These are phyloP conservation scores for Zaprionus tsacasi DNA, from an alignment of 1,140 invertebrate species.

Conservation along the genomic window DNA sequence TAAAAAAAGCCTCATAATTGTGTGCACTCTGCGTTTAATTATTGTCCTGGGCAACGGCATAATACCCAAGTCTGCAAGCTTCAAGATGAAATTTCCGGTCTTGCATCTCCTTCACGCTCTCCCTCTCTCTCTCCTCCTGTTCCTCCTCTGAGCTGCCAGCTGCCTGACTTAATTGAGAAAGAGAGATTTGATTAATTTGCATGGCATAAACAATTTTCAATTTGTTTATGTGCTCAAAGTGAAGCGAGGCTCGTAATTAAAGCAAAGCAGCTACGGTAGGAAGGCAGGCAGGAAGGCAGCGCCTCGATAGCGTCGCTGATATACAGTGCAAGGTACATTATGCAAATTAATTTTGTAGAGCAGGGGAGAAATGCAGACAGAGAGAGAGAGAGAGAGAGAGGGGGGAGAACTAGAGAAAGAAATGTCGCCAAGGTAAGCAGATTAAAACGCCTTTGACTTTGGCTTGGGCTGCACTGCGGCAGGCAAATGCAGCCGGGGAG, in stretches of 20 bases:
- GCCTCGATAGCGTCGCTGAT: background rate
- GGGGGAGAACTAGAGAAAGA: constrained; percentile 12
- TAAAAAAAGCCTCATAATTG: constrained; percentile 17
- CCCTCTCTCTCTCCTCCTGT: too few relatives aligned
- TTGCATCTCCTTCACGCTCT: background rate
- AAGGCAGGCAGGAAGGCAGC: constrained; percentile 3
- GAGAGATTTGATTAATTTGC: constrained; percentile 81
- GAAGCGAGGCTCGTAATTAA: constrained; percentile 64
- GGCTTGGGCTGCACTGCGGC: constrained; percentile 22
- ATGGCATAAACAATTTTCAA: constrained; percentile 81
- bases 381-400: background rate
- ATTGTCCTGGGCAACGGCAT: constrained; percentile 26
- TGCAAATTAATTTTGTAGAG: background rate
- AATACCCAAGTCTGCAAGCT: constrained; percentile 14
- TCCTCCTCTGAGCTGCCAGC: background rate
- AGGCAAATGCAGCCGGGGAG: constrained; percentile 39
- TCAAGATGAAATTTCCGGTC: constrained; percentile 25
- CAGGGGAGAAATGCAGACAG: background rate
- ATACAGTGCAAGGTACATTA: background rate
- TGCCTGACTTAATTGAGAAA: constrained; percentile 67
- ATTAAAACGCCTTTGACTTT: constrained; percentile 78
- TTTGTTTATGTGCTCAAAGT: constrained; percentile 78
- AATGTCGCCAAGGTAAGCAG: constrained; percentile 74
- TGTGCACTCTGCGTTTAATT: constrained; percentile 36
- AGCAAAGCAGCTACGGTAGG: constrained; percentile 61